A percentile compares a stretch with the other conserved stretches of the same genome.
Conservation (phyloP, 1,140 invertebrate species). For the Penaeus chinensis region DNA sequence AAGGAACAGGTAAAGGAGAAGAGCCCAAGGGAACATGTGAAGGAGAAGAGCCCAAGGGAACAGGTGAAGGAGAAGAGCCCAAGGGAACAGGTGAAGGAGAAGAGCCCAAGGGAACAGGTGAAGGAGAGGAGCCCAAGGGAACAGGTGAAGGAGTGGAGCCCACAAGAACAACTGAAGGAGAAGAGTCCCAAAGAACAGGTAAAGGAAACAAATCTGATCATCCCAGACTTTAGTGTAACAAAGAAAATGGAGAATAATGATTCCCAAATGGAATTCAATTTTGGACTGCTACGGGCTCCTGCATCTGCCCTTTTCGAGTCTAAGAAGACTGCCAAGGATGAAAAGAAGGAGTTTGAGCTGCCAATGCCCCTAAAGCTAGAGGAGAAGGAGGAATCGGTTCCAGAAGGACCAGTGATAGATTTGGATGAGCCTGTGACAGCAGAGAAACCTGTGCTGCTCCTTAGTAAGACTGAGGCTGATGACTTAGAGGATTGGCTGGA, state of each 20-base stretch:
- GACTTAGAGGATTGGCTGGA: conserved; percentile 53
- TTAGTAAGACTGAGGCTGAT: conserved; percentile 45
- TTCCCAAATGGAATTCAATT: too few species aligned
- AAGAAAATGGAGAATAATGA: background rate
- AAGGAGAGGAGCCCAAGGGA: background rate
- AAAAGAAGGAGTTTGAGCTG: background rate
- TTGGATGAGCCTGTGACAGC: conserved; percentile 38
- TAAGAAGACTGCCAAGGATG: background rate
- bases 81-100: background rate
- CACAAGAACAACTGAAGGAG: conserved; percentile 16
- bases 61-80: background rate
- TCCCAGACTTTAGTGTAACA: conserved; percentile 13
- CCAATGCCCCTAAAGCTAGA: background rate
- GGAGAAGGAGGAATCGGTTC: conserved; percentile 5
- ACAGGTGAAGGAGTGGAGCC: background rate
- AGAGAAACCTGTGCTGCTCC: conserved; percentile 39
- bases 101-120: background rate
- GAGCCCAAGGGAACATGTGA: background rate
- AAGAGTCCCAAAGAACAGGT: conserved; percentile 14
- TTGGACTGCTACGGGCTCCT: too few species aligned
- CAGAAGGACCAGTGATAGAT: conserved; percentile 44
- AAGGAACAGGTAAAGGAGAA: conserved; percentile 28
- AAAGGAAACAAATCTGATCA: background rate
- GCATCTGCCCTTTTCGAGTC: background rate
- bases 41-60: background rate